phyloP scores from a whole-genome alignment of 2,113 vertebrate species.

The Parus major region DNA sequence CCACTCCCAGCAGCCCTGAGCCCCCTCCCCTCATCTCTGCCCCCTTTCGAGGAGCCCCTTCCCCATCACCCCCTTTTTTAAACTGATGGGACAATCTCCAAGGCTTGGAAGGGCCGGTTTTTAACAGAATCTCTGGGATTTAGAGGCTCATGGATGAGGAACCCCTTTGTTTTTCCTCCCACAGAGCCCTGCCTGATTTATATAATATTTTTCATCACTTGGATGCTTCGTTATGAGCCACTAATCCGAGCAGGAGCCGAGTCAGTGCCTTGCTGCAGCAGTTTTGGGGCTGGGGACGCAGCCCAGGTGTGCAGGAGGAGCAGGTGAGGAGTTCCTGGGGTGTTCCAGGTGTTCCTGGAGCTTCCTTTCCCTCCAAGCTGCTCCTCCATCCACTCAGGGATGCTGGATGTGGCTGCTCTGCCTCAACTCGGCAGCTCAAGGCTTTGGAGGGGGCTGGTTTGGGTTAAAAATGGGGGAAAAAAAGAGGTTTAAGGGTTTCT shows the following conservation, averaged over 20 bases:
- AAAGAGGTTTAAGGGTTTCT: background rate
- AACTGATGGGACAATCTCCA: fast-evolving
- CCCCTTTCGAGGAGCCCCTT: background rate
- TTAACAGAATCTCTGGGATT: background rate
- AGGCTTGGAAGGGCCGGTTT: background rate
- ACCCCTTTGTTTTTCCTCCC: background rate
- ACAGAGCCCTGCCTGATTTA: background rate
- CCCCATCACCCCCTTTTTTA: background rate
- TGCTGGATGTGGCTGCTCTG: background rate
- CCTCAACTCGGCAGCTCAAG: background rate
- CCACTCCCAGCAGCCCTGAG: fast-evolving
- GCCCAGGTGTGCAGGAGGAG: background rate
- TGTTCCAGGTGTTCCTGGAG: background rate
- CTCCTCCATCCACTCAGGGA: background rate
- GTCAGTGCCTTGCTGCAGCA: background rate
- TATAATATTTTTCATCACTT: background rate
- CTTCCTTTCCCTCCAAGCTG: background rate
- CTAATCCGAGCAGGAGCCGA: background rate
- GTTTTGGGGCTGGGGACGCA: background rate
- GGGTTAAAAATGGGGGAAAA: background rate
- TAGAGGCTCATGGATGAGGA: fast-evolving
- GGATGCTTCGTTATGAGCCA: background rate
- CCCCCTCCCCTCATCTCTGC: fast-evolving
- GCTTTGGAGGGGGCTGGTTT: background rate
- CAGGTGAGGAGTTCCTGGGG: background rate